Base-by-base conservation (phyloP, 53 echinoderm and acorn worm species). In the Luidia sarsii region DNA sequence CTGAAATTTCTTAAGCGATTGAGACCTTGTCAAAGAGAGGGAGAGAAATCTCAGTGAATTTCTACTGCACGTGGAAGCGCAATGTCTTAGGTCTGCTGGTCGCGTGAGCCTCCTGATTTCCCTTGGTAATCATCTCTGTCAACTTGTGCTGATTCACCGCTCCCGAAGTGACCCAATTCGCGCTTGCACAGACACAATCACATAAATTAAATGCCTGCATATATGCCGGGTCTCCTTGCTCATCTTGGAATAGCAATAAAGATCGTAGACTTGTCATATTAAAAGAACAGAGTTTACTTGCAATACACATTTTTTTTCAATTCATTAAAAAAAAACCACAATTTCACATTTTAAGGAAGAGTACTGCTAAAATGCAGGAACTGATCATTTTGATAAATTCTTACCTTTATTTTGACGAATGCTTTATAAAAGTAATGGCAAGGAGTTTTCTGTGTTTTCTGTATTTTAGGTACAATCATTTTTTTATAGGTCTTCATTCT, bases 171-270 rank as follows among this genome's bases (percentile, higher is more conserved):
- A 77, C 77, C 77, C 77, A 77, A 77, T 77, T 77, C 77, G 77
- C 77, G 61, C 60, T 77, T 61, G 77, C 77, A 77, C 77, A 77
- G 61, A 77, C 77, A 77, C 77, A 77, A 77, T 77, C 77, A 77
- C 77, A 61, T 77, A 77, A 77, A 77, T 77, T 77, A 77, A 61
- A 77, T 77, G 59, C 48, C 41, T 59, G 77, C 77, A 77, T 77
- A 74, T 65, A 65, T 74, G 61, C 16, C 61, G 43, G 43, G 21
- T 61, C 77, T 77, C 61, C 61, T 77, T 77, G 77, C 77, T 60
- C 77, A 60, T 77, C 46, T 41, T 77, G 38, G 4, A 31, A 60
- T 61, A 43, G 30, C 60, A 22, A 32, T 60, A 36, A 56, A 34
- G 45, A 29, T 46, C 18, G 33, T 34, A 77, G 46, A 39, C 74